Base-by-base conservation (phyloP, 1,140 invertebrate genomes). In the Drosophila pseudoananassae region DNA sequence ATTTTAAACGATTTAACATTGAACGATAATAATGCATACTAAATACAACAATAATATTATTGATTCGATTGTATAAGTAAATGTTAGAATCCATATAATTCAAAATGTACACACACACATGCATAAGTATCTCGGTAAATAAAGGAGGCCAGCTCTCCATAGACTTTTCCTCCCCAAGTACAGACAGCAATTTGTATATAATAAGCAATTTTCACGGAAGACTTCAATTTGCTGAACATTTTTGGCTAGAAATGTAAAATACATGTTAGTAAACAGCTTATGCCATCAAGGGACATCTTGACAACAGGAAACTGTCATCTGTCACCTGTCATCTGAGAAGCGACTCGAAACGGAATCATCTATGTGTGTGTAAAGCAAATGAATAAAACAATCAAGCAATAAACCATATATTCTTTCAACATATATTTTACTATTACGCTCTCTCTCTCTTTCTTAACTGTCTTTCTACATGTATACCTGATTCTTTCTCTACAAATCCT, bases 21-120 rank as follows among this genome's bases (percentile, higher is more conserved):
- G 53, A 87, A 75, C 53, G 64, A 85, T 69, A 84, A 76, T 73
- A 82, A 74, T 77, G 59, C 79, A 83, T 83, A 78, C 55, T 58
- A 75, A 75, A 65, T 75, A 55, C 51, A 55, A 58, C 40, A 63
- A 73, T 78, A 82, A 82, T 73, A 82, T 46, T 82, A 68, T 69
- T 38, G 50, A 52, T 58, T 75, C 71, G 77, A 73, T 64, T 47
- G 65, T 65, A 65, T 81, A 81, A 58, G 78, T 85, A 78, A 71
- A 71, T 71, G 63, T 87, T 85, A 85, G 74, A 74, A 69, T 66
- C 46, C 70, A 87, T 70, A 71, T 63, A 79, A 58, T 23, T 66
- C 70, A 74, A 58, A 80, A 73, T 60, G 75, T 75, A 84, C 76
- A 85, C 82, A 81, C 78, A 85, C 56, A 58, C 45, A 45, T 47